These are phyloP conservation scores for Synergus laeviventris DNA, from an alignment of 2,888 invertebrate genomes.

Conservation along the genomic window DNA sequence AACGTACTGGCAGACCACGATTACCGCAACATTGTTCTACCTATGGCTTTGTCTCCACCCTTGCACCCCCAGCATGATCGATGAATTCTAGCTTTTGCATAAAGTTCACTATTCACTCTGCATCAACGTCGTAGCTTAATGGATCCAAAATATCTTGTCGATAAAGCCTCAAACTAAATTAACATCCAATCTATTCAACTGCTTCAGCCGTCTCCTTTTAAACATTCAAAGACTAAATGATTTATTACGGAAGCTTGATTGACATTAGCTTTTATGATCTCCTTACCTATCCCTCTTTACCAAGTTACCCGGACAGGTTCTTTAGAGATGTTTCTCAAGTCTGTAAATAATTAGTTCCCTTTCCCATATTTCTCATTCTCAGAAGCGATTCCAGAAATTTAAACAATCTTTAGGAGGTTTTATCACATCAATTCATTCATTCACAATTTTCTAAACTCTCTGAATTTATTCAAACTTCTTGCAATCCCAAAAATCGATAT, in stretches of 20 bases:
- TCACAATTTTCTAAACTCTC: too few relatives aligned
- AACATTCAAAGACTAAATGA: slow-evolving; percentile 31
- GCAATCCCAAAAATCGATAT: too few relatives aligned
- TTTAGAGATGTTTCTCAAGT: slow-evolving; percentile 5
- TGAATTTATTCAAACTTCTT: too few relatives aligned
- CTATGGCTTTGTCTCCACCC: slow-evolving; percentile 41
- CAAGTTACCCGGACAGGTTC: slow-evolving; percentile 27
- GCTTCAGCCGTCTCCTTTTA: neutral
- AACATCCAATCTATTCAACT: slow-evolving; percentile 26
- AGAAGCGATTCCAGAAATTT: too few relatives aligned
- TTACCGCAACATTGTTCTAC: slow-evolving; percentile 50
- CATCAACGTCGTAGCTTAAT: slow-evolving; percentile 11
- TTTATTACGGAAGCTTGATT: slow-evolving; percentile 34
- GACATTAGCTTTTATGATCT: slow-evolving; percentile 16
- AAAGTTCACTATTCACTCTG: slow-evolving; percentile 19
- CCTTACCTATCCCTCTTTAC: slow-evolving; percentile 11
- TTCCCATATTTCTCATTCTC: neutral
- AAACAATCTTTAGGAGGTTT: too few relatives aligned
- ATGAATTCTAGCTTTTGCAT: slow-evolving; percentile 41
- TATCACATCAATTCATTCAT: too few relatives aligned
- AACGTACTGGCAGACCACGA: slow-evolving; percentile 42
- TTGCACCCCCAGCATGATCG: slow-evolving; percentile 5
- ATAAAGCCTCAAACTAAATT: slow-evolving; percentile 24
- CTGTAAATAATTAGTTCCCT: slow-evolving; percentile 10
- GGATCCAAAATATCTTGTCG: slow-evolving; percentile 32